phyloP scores from a whole-genome alignment of 1,140 invertebrate species.

The Panagrolaimus sp. region DNA sequence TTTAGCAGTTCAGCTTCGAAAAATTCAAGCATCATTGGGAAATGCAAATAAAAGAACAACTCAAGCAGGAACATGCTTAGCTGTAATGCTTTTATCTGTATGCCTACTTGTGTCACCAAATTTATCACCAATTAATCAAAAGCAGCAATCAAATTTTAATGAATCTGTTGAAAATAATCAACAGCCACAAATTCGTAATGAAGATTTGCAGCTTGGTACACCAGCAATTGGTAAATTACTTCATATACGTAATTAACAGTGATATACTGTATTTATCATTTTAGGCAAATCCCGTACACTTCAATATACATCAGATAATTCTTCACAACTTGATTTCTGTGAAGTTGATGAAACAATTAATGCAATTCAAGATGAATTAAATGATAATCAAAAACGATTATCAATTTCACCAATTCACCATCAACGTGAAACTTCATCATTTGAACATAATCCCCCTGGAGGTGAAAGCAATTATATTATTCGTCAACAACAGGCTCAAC shows the following conservation, averaged over 20 bases:
- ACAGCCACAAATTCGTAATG: constrained; percentile 1
- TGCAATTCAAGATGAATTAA: no score
- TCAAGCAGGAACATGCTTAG: constrained; percentile 55
- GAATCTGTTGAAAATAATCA: neutral
- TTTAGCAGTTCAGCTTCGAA: constrained; percentile 43
- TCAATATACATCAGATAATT: constrained; percentile 11
- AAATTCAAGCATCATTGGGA: constrained; percentile 38
- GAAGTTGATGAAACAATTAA: neutral
- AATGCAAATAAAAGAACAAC: constrained; percentile 41
- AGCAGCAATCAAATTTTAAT: neutral
- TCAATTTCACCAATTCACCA: no score
- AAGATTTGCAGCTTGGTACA: constrained; percentile 10
- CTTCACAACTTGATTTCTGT: neutral
- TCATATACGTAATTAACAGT: no score
- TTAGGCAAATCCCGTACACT: constrained; percentile 2
- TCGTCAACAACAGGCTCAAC: no score
- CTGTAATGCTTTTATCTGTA: constrained; percentile 51
- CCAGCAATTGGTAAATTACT: neutral
- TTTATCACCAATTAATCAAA: constrained; percentile 27
- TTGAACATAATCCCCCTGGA: no score
- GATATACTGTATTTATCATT: neutral
- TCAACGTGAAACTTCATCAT: no score
- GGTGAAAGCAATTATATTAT: no score
- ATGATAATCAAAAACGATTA: no score
- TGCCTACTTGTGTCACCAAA: constrained; percentile 56